Conservation (phyloP, 2,797 vertebrate species). For the Cetoscarus ocellatus region DNA sequence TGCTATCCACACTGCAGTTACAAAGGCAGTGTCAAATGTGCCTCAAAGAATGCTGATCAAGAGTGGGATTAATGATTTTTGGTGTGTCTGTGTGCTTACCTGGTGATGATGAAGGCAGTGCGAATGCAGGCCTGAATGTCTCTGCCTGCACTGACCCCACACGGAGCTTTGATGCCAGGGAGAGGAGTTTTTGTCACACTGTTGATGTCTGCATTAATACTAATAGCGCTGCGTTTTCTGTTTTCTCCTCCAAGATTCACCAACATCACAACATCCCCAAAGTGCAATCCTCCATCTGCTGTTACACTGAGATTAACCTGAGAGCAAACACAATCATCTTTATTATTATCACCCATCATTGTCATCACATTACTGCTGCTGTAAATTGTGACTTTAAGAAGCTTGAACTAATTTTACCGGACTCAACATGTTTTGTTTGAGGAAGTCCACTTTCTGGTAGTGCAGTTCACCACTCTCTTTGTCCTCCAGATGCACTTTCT, state of each 20-base stretch:
- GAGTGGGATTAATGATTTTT: slow-evolving; percentile 1
- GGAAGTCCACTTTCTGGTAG: slow-evolving; percentile 83
- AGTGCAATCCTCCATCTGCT: slow-evolving; percentile 86
- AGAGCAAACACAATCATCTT: background rate
- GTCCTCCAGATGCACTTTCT: slow-evolving; percentile 85
- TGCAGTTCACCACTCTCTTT: slow-evolving; percentile 88
- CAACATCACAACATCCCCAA: slow-evolving; percentile 90
- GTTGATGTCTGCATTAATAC: slow-evolving; percentile 83
- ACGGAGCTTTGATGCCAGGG: slow-evolving; percentile 69
- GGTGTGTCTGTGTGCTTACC: slow-evolving; percentile 75
- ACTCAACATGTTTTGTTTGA: slow-evolving; percentile 84
- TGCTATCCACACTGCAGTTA: slow-evolving; percentile 83
- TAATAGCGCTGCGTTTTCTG: slow-evolving; percentile 74
- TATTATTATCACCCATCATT: background rate
- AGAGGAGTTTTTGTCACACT: slow-evolving; percentile 45
- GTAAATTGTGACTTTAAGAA: background rate
- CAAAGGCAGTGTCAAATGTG: slow-evolving; percentile 28
- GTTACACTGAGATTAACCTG: slow-evolving; percentile 86
- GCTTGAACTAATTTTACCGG: slow-evolving; percentile 78
- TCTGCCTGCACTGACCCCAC: slow-evolving; percentile 82
- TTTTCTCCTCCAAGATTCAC: slow-evolving; percentile 73
- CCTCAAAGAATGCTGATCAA: background rate
- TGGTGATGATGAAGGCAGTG: slow-evolving; percentile 88
- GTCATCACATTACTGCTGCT: background rate
- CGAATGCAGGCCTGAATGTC: slow-evolving; percentile 76